Evolutionary conservation across 92 coral and sea anemone genomes (phyloP).

Genomic region (Palythoa grandiflora): DNA sequence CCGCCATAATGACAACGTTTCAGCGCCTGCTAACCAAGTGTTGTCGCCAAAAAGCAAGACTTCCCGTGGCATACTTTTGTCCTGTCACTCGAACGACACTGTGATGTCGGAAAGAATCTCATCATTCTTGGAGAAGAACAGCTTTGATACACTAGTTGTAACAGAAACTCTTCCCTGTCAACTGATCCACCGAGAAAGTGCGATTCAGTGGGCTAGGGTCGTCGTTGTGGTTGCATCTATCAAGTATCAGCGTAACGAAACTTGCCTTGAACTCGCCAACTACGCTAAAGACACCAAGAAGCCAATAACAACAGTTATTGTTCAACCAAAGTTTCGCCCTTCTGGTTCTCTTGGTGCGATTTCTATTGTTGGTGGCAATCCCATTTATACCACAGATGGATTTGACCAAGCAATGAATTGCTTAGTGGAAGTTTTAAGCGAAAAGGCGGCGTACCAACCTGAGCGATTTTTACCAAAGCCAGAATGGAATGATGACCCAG

Average conservation of each 20-base stretch:
- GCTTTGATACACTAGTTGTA: constrained; percentile 54
- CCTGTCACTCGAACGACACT: constrained; percentile 77
- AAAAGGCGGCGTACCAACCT: constrained; percentile 49
- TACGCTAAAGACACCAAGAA: constrained; percentile 84
- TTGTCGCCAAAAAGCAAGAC: background rate
- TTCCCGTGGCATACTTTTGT: constrained; percentile 44
- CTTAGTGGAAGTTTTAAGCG: constrained; percentile 43
- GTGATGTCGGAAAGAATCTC: constrained; percentile 53
- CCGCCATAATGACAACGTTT: background rate
- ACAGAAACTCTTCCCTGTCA: constrained; percentile 69
- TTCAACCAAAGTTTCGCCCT: constrained; percentile 75
- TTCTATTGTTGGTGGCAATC: constrained; percentile 69
- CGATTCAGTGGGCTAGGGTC: constrained; percentile 70
- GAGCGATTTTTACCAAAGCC: constrained; percentile 33
- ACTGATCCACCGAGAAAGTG: constrained; percentile 65
- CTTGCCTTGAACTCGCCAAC: constrained; percentile 77
- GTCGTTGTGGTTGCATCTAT: constrained; percentile 75
- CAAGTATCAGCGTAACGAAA: constrained; percentile 76
- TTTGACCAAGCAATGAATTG: constrained; percentile 38
- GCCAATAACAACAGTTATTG: constrained; percentile 67
- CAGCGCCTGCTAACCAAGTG: background rate
- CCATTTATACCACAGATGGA: constrained; percentile 43
- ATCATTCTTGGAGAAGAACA: constrained; percentile 43
- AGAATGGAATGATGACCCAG: constrained; percentile 27
- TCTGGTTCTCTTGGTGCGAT: constrained; percentile 79